A percentile compares a stretch with the other conserved stretches of the same genome.
Conservation (phyloP, 2,888 invertebrate species). For the Epistrophe eligans region DNA sequence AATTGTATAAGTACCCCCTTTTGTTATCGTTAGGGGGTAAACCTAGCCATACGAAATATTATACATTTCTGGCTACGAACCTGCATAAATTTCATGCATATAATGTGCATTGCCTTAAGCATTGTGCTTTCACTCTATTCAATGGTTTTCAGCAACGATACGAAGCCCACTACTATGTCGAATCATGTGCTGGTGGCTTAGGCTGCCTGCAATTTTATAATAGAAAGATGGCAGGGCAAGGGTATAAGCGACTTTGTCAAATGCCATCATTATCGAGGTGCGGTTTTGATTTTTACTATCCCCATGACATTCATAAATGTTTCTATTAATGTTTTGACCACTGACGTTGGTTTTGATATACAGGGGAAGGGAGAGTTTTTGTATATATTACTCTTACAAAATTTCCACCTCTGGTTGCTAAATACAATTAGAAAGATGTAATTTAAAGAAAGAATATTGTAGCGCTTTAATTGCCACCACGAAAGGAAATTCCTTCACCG, state of each 20-base stretch:
- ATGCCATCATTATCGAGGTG: slow-evolving; percentile 53
- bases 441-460: slow-evolving; percentile 47
- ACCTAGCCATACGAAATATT: too few relatives aligned
- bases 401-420: background rate
- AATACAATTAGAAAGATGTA: slow-evolving; percentile 36
- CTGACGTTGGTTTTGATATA: background rate
- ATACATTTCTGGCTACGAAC: too few relatives aligned
- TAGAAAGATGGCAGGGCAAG: slow-evolving; percentile 25
- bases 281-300: slow-evolving; percentile 62
- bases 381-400: background rate
- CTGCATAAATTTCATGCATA: background rate
- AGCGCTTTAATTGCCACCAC: slow-evolving; percentile 31
- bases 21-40: too few relatives aligned
- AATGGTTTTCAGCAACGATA: slow-evolving; percentile 7
- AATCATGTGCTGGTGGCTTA: slow-evolving; percentile 4
- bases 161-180: slow-evolving; percentile 5
- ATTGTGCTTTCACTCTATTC: background rate
- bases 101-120: background rate
- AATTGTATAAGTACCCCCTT: too few relatives aligned
- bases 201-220: slow-evolving; percentile 17
- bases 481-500: slow-evolving; percentile 12
- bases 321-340: slow-evolving; percentile 29
- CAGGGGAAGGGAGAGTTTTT: background rate
- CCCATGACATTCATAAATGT: slow-evolving; percentile 56
- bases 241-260: slow-evolving; percentile 48